Base-by-base conservation (phyloP, 2,797 vertebrate genomes). In the Pempheris klunzingeri region DNA sequence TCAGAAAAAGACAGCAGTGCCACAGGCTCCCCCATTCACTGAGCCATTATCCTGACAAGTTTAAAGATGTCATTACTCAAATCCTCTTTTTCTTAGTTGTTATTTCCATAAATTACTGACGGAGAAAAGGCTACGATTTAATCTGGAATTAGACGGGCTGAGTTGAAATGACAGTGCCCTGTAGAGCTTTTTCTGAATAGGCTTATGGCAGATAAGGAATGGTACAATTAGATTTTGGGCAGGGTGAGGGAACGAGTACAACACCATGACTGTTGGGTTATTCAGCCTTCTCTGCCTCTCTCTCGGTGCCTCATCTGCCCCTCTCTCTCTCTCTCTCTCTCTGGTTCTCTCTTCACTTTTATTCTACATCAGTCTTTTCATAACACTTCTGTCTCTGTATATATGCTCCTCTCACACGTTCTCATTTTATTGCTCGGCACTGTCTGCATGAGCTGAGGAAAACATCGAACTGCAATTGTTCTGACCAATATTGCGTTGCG, bases 31-130 rank as follows among this genome's bases (percentile, higher is more conserved):
- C 72, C 78, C 89, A 81, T 89, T 90, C 88, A 87, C 78, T 11
- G 77, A 85, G 83, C 90, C 87, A 92, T 93, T 93, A 94, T 93
- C 89, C 87, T 84, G 90, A 92, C 90, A 88, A 89, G 82, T 92
- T 94, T 92, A 94, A 93, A 93, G 86, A 94, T 94, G 93, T 94
- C 94, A 95, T 95, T 95, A 94, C 93, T 93, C 90, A 94, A 96
- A 95, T 95, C 94, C 92, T 90, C 92, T 92, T 93, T 92, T 93
- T 93, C 91, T 93, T 83, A 86, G 89, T 94, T 94, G 91, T 94
- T 93, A 94, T 94, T 95, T 93, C 91, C 93, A 92, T 94, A 94
- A 93, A 95, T 95, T 94, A 94, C 89, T 7, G 74, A 86, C 54
- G 69, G 89, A 91, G 90, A 92, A 93, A 92, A 91, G 93, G 90